phyloP scores from a whole-genome alignment of 2,797 vertebrate species.

The Chaunax sp. region DNA sequence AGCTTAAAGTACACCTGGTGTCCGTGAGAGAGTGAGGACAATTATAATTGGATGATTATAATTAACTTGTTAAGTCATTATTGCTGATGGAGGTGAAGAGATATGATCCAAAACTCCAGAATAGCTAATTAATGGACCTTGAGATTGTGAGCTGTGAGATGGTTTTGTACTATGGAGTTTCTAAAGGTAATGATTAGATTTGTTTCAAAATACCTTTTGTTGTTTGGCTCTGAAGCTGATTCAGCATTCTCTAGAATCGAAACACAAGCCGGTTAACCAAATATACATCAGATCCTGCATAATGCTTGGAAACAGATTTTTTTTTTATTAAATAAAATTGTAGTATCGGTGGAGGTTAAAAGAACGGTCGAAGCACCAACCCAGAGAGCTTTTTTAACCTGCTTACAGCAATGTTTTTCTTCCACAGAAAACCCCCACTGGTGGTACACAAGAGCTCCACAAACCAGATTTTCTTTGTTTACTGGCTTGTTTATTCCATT shows the following conservation, averaged over 20 bases:
- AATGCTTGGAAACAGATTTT: not conserved
- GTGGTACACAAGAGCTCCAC: slow-evolving; percentile 21
- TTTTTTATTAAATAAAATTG: slow-evolving; percentile 6
- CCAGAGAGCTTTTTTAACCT: slow-evolving; percentile 6
- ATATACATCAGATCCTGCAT: not conserved
- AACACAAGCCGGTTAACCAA: not conserved
- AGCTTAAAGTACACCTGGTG: too few species aligned
- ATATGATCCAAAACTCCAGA: slow-evolving; percentile 16
- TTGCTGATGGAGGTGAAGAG: not conserved
- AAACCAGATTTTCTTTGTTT: slow-evolving; percentile 45
- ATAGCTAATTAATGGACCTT: slow-evolving; percentile 1
- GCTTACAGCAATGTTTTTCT: slow-evolving; percentile 4
- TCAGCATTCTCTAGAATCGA: not conserved
- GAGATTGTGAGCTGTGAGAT: slow-evolving; percentile 4
- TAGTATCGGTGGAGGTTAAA: not conserved
- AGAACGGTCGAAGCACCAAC: not conserved
- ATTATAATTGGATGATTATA: slow-evolving; percentile 3
- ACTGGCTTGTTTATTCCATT: slow-evolving; percentile 59
- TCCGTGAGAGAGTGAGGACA: too few species aligned
- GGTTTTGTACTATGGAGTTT: not conserved
- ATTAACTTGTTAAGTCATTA: slow-evolving; percentile 18
- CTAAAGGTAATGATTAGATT: not conserved
- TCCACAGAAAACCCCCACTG: slow-evolving; percentile 1
- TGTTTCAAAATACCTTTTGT: not conserved
- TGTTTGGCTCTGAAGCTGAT: not conserved